Conservation (phyloP, 2,797 vertebrate species). For the Poeciliopsis infans region DNA sequence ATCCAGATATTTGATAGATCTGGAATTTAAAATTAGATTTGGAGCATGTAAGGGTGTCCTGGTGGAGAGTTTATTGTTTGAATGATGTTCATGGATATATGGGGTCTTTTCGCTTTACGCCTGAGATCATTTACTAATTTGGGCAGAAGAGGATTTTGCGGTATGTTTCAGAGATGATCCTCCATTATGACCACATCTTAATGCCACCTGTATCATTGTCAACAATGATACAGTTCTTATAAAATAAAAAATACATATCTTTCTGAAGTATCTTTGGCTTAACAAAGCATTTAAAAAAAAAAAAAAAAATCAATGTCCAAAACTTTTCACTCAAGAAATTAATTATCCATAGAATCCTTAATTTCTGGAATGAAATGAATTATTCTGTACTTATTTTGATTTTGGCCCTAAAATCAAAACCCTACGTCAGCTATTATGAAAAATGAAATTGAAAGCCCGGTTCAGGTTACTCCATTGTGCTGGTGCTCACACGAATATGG, state of each 20-base stretch:
- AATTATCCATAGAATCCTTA: background rate
- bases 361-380: too few relatives aligned
- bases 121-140: background rate
- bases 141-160: background rate
- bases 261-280: background rate
- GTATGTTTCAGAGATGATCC: background rate
- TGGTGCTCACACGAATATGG: slow-evolving; percentile 62
- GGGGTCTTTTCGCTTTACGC: background rate
- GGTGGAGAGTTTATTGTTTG: background rate
- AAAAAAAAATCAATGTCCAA: background rate
- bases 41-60: slow-evolving; percentile 7
- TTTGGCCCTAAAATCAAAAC: slow-evolving; percentile 14
- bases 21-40: slow-evolving; percentile 9
- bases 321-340: background rate
- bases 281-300: background rate
- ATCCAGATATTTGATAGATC: slow-evolving; percentile 26
- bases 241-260: background rate
- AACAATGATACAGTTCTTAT: background rate
- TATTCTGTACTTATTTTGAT: too few relatives aligned
- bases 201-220: background rate
- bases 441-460: slow-evolving; percentile 34
- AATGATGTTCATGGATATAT: background rate
- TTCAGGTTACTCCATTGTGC: slow-evolving; percentile 73
- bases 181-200: background rate
- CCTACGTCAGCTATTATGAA: background rate